These are phyloP conservation scores for Dunckerocampus dactyliophorus DNA, from an alignment of 2,113 vertebrate species.

Conservation along the genomic window DNA sequence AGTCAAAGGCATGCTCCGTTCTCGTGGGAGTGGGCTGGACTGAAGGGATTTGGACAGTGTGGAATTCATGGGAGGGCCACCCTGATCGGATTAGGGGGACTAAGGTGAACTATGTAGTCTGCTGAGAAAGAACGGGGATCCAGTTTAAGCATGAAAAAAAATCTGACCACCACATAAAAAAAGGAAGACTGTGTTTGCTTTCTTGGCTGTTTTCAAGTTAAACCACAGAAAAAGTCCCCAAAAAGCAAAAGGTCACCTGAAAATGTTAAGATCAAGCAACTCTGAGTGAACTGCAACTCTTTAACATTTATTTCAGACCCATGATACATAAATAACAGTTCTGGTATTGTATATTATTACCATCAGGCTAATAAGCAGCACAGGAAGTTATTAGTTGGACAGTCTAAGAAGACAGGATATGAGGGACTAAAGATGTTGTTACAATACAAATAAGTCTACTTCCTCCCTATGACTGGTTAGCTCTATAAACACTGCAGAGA, in stretches of 20 bases:
- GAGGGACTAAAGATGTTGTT: slow-evolving; percentile 26
- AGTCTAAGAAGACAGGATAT: slow-evolving; percentile 33
- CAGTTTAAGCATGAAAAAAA: background rate
- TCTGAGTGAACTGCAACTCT: slow-evolving; percentile 22
- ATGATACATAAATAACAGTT: slow-evolving; percentile 42
- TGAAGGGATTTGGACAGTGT: slow-evolving; percentile 41
- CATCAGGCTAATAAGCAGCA: slow-evolving; percentile 24
- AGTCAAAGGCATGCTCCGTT: slow-evolving; percentile 18
- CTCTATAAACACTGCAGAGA: slow-evolving; percentile 33
- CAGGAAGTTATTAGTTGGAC: slow-evolving; percentile 37
- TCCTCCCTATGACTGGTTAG: slow-evolving; percentile 25
- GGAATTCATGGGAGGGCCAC: slow-evolving; percentile 49
- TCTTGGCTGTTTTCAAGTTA: background rate
- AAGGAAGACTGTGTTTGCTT: background rate
- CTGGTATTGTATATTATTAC: slow-evolving; percentile 44
- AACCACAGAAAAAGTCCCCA: slow-evolving; percentile 14
- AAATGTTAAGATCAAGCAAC: slow-evolving; percentile 22
- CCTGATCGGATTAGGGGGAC: slow-evolving; percentile 49
- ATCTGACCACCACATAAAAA: background rate
- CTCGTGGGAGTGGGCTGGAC: slow-evolving; percentile 30
- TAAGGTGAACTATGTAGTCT: slow-evolving; percentile 26
- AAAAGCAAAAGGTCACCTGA: slow-evolving; percentile 5
- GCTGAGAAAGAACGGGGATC: slow-evolving; percentile 1
- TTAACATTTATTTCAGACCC: slow-evolving; percentile 57
- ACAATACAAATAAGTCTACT: slow-evolving; percentile 29